Conservation (phyloP, 2,888 invertebrate species). For the Sepiola atlantica region DNA sequence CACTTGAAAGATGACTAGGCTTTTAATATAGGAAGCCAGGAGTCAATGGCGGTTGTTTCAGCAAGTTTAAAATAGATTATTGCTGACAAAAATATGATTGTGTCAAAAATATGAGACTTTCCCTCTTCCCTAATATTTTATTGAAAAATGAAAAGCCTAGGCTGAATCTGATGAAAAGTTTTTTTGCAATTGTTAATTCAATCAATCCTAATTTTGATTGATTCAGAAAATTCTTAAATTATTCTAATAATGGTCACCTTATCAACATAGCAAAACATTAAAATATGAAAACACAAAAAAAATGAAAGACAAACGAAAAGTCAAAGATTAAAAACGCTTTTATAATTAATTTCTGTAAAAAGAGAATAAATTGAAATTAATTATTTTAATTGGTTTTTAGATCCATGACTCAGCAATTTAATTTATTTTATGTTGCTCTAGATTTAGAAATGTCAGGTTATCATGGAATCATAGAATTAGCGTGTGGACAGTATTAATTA, state of each 20-base stretch:
- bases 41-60: too few relatives aligned
- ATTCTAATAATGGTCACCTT: background rate
- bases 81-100: too few relatives aligned
- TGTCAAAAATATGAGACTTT: too few relatives aligned
- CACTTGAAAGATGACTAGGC: too few relatives aligned
- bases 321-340: background rate
- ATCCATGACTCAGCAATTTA: background rate
- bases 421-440: too few relatives aligned
- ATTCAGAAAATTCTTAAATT: background rate
- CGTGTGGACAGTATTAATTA: background rate
- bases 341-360: background rate
- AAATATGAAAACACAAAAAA: background rate
- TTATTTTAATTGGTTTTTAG: background rate
- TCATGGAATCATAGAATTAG: background rate
- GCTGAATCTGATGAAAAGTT: background rate
- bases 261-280: too few relatives aligned
- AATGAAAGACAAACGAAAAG: background rate
- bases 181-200: background rate
- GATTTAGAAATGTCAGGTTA: background rate
- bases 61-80: too few relatives aligned
- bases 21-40: too few relatives aligned
- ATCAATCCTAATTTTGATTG: background rate
- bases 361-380: background rate
- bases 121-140: too few relatives aligned
- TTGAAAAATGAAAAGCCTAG: background rate